Percentiles rank a stretch among this genome's conserved stretches.
Evolutionary conservation across 2,113 vertebrate genomes (phyloP).

Genomic region (Prunella himalayana): DNA sequence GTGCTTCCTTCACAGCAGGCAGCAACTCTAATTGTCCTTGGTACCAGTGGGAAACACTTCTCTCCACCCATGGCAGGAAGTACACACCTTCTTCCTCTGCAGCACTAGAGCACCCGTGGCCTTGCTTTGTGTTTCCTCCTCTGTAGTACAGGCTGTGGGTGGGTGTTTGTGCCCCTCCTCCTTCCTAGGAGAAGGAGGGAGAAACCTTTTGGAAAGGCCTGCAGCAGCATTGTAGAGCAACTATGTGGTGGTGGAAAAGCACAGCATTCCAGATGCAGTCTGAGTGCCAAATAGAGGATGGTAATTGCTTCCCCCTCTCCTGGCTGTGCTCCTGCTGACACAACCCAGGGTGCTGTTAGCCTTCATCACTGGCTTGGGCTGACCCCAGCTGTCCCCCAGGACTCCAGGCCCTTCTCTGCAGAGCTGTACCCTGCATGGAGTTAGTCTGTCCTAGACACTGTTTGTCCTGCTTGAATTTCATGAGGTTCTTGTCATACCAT

Average conservation of each 20-base stretch:
- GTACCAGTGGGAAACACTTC: rapidly evolving
- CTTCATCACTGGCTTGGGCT: neutral
- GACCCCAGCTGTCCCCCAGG: neutral
- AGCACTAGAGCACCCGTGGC: neutral
- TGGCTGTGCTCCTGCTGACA: neutral
- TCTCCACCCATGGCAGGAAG: neutral
- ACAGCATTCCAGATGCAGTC: neutral
- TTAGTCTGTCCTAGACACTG: neutral
- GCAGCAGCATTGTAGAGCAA: neutral
- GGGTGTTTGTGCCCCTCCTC: neutral
- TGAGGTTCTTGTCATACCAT: neutral
- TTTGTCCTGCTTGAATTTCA: neutral
- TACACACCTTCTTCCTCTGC: neutral
- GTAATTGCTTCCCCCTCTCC: neutral
- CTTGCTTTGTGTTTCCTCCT: neutral
- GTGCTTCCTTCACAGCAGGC: neutral
- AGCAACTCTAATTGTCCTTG: neutral
- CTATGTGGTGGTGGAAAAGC: neutral
- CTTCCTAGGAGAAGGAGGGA: neutral
- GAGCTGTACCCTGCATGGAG: neutral
- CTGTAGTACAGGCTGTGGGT: neutral
- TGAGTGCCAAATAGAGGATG: neutral
- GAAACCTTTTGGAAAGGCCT: neutral
- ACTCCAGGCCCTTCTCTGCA: neutral
- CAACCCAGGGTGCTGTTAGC: neutral